Percentiles rank a stretch among this genome's conserved stretches.
Conservation (phyloP, 2,888 invertebrate species). For the Mythimna pallens region DNA sequence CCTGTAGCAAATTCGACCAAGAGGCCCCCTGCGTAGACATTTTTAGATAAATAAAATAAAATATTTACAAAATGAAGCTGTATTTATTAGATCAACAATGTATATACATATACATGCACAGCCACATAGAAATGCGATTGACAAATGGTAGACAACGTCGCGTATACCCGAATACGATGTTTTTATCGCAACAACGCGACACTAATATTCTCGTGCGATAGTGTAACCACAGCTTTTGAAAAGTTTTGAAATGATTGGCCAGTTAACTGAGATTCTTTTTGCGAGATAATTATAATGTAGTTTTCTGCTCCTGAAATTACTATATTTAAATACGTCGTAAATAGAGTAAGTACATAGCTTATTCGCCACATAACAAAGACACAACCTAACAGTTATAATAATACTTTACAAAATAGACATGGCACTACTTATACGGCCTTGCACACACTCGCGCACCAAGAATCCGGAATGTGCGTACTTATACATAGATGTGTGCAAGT, state of each 20-base stretch:
- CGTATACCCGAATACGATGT: no score
- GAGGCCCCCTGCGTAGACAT: no score
- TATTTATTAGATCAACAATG: no score
- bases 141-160: no score
- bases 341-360: constrained; percentile 32
- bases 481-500: constrained; percentile 41
- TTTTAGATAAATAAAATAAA: no score
- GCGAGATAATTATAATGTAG: constrained; percentile 5
- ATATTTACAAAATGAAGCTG: no score
- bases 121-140: no score
- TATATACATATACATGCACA: no score
- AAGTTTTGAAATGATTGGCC: neutral
- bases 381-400: constrained; percentile 59
- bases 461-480: constrained; percentile 44
- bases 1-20: no score
- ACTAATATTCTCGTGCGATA: no score
- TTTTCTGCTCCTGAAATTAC: constrained; percentile 4
- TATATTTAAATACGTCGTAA: constrained; percentile 54
- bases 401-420: constrained; percentile 69
- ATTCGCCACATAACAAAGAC: constrained; percentile 54
- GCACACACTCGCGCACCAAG: constrained; percentile 38
- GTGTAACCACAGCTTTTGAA: no score
- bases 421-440: constrained; percentile 67
- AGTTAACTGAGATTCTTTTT: constrained; percentile 28
- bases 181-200: no score